phyloP scores from a whole-genome alignment of 2,797 vertebrate species.

The Triplophysa bombifrons region DNA sequence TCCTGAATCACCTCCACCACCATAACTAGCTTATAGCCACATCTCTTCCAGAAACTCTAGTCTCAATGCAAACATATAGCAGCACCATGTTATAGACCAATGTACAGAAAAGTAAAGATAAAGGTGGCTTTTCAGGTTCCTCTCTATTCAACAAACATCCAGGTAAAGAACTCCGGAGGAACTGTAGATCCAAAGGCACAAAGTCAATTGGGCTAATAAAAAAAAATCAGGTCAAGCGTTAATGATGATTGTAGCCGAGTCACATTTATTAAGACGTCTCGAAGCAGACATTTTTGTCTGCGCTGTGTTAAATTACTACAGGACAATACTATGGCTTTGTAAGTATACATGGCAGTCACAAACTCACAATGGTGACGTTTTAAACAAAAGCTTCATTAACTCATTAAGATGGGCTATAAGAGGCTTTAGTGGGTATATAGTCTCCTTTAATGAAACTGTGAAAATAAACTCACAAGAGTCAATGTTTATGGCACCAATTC shows the following conservation, averaged over 20 bases:
- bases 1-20: slow-evolving; percentile 72
- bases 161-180: neutral
- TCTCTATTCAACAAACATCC: neutral
- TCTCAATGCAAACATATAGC: slow-evolving; percentile 61
- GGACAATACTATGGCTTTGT: slow-evolving; percentile 79
- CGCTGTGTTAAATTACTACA: slow-evolving; percentile 75
- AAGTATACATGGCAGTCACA: slow-evolving; percentile 73
- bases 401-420: slow-evolving; percentile 71
- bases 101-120: slow-evolving; percentile 2
- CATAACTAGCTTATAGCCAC: slow-evolving; percentile 60
- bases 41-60: slow-evolving; percentile 51
- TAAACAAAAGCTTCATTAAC: slow-evolving; percentile 78
- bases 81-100: slow-evolving; percentile 63
- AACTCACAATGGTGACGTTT: slow-evolving; percentile 69
- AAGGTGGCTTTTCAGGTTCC: slow-evolving; percentile 1
- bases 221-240: slow-evolving; percentile 41
- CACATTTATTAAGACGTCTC: slow-evolving; percentile 77
- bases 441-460: slow-evolving; percentile 80
- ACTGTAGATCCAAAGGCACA: neutral
- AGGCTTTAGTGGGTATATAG: slow-evolving; percentile 70
- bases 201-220: slow-evolving; percentile 2
- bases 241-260: slow-evolving; percentile 66
- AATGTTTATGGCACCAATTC: slow-evolving; percentile 78
- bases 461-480: slow-evolving; percentile 79
- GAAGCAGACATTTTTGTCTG: slow-evolving; percentile 65